Percentiles rank a stretch among this genome's conserved stretches.
These are phyloP conservation scores for Vireo griseus DNA, from an alignment of 2,797 vertebrate species.

Conservation along the genomic window DNA sequence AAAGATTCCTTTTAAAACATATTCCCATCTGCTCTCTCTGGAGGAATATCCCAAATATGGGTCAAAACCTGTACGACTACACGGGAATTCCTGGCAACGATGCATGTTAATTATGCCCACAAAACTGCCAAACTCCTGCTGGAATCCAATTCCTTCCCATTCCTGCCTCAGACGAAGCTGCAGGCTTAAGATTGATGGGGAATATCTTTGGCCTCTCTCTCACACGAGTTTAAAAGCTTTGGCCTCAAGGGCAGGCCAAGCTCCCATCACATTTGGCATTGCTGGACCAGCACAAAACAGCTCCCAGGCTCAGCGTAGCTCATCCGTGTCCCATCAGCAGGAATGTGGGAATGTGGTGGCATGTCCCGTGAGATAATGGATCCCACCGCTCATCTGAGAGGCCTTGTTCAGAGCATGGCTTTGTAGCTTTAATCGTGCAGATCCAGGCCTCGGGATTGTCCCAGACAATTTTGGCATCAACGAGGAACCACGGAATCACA, in stretches of 20 bases:
- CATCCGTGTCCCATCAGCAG: neutral
- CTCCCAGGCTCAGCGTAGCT: neutral
- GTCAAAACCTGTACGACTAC: neutral
- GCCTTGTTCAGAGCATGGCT: accelerated
- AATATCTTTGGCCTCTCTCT: neutral
- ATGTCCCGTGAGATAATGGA: accelerated
- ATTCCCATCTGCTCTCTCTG: neutral
- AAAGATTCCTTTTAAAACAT: neutral
- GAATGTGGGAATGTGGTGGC: neutral
- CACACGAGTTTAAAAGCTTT: constrained; percentile 25
- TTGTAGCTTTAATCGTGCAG: accelerated
- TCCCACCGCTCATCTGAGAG: too few relatives aligned
- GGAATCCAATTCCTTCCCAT: neutral
- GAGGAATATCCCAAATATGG: neutral
- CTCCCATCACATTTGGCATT: neutral
- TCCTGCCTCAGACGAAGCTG: neutral
- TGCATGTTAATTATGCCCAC: neutral
- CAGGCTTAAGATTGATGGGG: neutral
- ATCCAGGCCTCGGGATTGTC: neutral
- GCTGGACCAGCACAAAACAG: neutral
- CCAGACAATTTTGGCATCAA: neutral
- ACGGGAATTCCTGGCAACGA: neutral
- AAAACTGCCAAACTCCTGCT: neutral
- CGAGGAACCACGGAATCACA: accelerated
- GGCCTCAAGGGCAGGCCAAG: neutral